Conservation (phyloP, 1,140 invertebrate genomes). For the Megalopta genalis region DNA sequence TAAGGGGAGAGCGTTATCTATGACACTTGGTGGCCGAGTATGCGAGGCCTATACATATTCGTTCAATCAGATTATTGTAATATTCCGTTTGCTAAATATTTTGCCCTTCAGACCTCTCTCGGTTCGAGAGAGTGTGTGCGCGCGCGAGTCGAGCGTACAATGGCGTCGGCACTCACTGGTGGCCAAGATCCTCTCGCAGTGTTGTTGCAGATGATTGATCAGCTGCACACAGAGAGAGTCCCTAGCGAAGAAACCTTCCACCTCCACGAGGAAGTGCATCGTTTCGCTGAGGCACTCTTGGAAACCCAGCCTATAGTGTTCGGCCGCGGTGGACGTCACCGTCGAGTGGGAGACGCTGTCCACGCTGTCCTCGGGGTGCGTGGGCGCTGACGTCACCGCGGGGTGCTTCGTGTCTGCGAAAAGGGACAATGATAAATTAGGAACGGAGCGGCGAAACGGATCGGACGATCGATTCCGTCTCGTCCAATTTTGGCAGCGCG, state of each 20-base stretch:
- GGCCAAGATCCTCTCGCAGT: conserved; percentile 85
- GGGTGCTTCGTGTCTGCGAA: conserved; percentile 74
- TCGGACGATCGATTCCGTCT: too few relatives aligned
- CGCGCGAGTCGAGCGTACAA: neutral
- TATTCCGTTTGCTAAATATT: too few relatives aligned
- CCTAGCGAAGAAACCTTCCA: conserved; percentile 88
- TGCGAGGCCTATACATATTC: too few relatives aligned
- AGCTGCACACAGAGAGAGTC: conserved; percentile 91
- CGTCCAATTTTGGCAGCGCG: too few relatives aligned
- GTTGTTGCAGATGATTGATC: conserved; percentile 90
- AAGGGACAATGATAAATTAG: neutral
- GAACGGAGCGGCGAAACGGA: neutral
- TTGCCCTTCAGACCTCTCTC: too few relatives aligned
- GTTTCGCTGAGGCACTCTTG: conserved; percentile 94
- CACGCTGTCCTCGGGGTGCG: conserved; percentile 77
- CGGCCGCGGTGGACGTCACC: conserved; percentile 73
- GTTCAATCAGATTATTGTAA: too few relatives aligned
- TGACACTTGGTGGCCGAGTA: too few relatives aligned
- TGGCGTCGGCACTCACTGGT: conserved; percentile 78
- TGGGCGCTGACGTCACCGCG: conserved; percentile 68
- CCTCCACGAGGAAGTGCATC: conserved; percentile 93
- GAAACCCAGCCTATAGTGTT: conserved; percentile 89
- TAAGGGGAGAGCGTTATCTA: too few relatives aligned
- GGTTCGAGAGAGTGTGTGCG: too few relatives aligned
- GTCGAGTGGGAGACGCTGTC: conserved; percentile 76